Evolutionary conservation across 2,888 invertebrate genomes (phyloP).

Genomic region (Brenthis hecate): DNA sequence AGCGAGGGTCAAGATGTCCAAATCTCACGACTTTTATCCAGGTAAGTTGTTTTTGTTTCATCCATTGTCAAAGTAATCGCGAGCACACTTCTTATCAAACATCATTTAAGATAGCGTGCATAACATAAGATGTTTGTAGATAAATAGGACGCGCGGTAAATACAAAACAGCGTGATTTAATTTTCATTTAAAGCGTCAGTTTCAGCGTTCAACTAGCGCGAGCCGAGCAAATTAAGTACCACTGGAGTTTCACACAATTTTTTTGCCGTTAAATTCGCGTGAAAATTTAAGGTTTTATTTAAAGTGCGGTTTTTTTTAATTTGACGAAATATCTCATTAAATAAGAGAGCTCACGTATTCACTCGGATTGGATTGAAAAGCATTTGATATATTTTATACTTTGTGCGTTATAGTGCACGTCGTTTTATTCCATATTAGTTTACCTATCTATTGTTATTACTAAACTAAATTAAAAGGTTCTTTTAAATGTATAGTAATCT

Average conservation of each 20-base stretch:
- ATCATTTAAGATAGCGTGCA: not conserved
- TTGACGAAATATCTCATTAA: slow-evolving; percentile 26
- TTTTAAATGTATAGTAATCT: not conserved
- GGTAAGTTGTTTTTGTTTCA: slow-evolving; percentile 84
- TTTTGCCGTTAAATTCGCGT: slow-evolving; percentile 10
- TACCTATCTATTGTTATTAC: not conserved
- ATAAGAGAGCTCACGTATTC: slow-evolving; percentile 22
- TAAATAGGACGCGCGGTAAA: slow-evolving; percentile 1
- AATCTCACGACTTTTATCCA: slow-evolving; percentile 99
- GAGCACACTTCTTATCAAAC: not conserved
- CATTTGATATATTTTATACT: slow-evolving; percentile 12
- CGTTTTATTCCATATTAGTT: not conserved
- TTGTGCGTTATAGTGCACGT: slow-evolving; percentile 1
- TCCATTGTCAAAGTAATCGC: not conserved
- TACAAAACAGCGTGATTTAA: slow-evolving; percentile 18
- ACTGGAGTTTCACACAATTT: slow-evolving; percentile 27
- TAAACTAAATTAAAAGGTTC: not conserved
- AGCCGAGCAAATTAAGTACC: slow-evolving; percentile 25
- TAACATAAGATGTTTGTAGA: not conserved
- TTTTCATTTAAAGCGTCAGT: slow-evolving; percentile 17
- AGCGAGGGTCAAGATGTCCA: slow-evolving; percentile 99
- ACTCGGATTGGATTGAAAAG: slow-evolving; percentile 22
- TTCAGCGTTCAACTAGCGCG: slow-evolving; percentile 17
- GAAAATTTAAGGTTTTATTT: slow-evolving; percentile 17
- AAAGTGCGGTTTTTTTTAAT: slow-evolving; percentile 18